Percentiles rank a stretch among this genome's conserved stretches.
Conservation (phyloP, 1,140 invertebrate genomes). For the Anthonomus grandis region DNA sequence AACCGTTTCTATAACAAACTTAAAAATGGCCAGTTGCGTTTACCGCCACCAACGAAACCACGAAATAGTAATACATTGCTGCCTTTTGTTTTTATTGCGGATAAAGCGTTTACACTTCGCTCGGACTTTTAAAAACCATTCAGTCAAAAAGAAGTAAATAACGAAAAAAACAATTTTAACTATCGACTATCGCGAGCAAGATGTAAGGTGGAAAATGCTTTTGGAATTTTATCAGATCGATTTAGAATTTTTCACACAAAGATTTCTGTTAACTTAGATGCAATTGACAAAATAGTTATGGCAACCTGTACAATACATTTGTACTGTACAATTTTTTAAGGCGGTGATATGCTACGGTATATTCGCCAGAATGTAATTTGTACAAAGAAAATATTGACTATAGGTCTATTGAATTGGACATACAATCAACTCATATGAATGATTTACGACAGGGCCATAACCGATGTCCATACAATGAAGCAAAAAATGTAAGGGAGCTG, state of each 20-base stretch:
- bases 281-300: slow-evolving; percentile 32
- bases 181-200: too few relatives aligned
- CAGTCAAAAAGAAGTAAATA: slow-evolving; percentile 21
- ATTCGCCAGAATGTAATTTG: slow-evolving; percentile 13
- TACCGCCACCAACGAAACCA: slow-evolving; percentile 26
- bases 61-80: slow-evolving; percentile 14
- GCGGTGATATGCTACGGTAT: slow-evolving; percentile 13
- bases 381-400: slow-evolving; percentile 9
- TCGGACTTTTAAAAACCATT: slow-evolving; percentile 44
- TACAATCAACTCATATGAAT: slow-evolving; percentile 14
- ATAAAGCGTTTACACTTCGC: slow-evolving; percentile 47
- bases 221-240: slow-evolving; percentile 45
- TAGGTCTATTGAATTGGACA: slow-evolving; percentile 4
- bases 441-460: slow-evolving; percentile 16
- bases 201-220: slow-evolving; percentile 39
- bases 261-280: slow-evolving; percentile 28
- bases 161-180: slow-evolving; percentile 42
- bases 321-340: too few relatives aligned
- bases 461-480: slow-evolving; percentile 4
- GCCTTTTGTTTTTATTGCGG: slow-evolving; percentile 44
- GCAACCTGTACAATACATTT: too few relatives aligned
- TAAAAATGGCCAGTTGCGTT: slow-evolving; percentile 27
- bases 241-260: slow-evolving; percentile 43
- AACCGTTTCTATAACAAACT: slow-evolving; percentile 35
- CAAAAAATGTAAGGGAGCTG: slow-evolving; percentile 14